Evolutionary conservation across 2,113 vertebrate species (phyloP).

Genomic region (Pycnonotus jocosus): DNA sequence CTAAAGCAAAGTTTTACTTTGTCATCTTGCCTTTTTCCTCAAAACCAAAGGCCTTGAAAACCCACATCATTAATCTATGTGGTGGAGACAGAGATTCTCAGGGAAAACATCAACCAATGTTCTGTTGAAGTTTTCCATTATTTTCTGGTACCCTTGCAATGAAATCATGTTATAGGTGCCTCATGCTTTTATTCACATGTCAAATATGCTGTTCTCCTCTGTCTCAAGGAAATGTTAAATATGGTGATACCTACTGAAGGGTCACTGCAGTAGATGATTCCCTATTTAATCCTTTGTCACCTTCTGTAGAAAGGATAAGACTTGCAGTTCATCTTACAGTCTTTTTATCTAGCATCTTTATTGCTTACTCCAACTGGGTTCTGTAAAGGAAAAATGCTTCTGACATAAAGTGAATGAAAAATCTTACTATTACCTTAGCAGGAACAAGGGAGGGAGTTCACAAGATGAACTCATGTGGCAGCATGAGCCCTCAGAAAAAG

Average conservation of each 20-base stretch:
- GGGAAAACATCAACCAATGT: neutral
- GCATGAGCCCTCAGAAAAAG: neutral
- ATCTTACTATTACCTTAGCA: neutral
- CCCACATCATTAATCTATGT: neutral
- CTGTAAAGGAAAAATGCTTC: neutral
- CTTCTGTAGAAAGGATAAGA: neutral
- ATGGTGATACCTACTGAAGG: neutral
- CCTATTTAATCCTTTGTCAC: neutral
- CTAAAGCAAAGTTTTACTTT: neutral
- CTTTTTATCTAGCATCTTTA: neutral
- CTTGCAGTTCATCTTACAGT: fast-evolving
- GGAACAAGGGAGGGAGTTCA: neutral
- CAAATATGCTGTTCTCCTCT: neutral
- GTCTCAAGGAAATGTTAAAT: neutral
- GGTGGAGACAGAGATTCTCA: neutral
- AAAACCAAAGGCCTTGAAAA: neutral
- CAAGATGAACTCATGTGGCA: neutral
- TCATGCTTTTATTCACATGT: neutral
- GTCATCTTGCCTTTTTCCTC: neutral
- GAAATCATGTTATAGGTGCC: neutral
- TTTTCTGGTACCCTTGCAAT: neutral
- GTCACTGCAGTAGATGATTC: neutral
- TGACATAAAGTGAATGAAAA: neutral
- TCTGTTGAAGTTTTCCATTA: neutral
- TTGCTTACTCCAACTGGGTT: neutral